Base-by-base conservation (phyloP, 2,113 vertebrate species). In the Prietella phreatophila region DNA sequence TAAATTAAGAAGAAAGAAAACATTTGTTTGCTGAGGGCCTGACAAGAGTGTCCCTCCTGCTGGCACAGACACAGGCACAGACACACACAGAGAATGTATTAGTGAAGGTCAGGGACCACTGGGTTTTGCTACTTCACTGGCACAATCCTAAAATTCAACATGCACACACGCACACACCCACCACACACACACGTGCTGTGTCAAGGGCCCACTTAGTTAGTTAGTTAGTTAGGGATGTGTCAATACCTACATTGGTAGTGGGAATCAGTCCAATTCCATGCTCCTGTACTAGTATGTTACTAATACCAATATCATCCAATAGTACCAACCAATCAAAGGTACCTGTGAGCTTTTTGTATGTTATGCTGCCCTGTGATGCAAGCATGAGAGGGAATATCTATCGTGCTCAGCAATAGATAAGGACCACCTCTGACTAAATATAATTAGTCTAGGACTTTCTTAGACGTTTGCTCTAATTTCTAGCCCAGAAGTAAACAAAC, bases 21-120 rank as follows among this genome's bases (percentile, higher is more conserved):
- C 75, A 88, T 84, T 91, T 50, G 9, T 86, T 87, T 93, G 92
- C 76, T 89, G 76, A 88, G 79, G 87, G 87, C 90, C 50, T 82
- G 93, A 93, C 93, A 93, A 93, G 91, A 85, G 78, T 25, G 33
- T 60, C 17, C 67, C 81, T 36, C n/a, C 67, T 50, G 67, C 22
- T 71, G 53, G 61, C 53, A 39, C 81, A 88, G 9, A 75, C 36
- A 75, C 71, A 75, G n/a, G n/a, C 71, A 75, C 71, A 75, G 19
- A 75, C 20, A 76, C 39, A 27, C 39, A 76, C 22, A 79, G 25
- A 78, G 5, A 47, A 79, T 55, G 27, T n/a, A 55, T 55, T 80
- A 80, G 3, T 80, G 15, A 53, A 30, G 50, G 25, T 50, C 17
- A 76, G 1, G 25, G 5, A 55, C 27, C 50, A 30, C 50, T 80